These are phyloP conservation scores for Barnardius zonarius DNA, from an alignment of 2,113 vertebrate species.

Conservation along the genomic window DNA sequence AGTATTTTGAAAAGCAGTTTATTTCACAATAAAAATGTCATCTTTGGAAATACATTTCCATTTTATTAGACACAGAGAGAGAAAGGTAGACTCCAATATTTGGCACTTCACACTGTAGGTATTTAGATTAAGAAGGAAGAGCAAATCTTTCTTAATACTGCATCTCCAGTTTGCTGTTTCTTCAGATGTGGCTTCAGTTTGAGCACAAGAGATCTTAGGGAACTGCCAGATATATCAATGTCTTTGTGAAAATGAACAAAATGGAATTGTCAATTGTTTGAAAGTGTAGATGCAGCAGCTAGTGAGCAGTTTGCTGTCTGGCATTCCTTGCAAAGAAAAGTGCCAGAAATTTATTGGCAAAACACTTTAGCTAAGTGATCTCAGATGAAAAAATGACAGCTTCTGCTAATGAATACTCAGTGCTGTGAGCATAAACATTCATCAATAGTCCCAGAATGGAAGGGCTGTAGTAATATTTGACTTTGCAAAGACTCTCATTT, in stretches of 20 bases:
- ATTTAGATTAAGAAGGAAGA: neutral
- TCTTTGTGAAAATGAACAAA: constrained; percentile 16
- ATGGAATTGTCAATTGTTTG: constrained; percentile 4
- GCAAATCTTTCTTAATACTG: neutral
- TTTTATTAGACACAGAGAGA: neutral
- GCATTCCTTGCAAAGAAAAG: neutral
- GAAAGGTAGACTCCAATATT: neutral
- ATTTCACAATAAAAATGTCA: constrained; percentile 6
- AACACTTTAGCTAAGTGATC: constrained; percentile 20
- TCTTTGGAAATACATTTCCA: neutral
- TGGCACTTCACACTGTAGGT: neutral
- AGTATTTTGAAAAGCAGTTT: neutral
- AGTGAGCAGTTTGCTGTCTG: constrained; percentile 27
- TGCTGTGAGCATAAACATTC: neutral
- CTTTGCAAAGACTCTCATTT: neutral
- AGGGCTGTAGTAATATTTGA: neutral
- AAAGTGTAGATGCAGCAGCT: constrained; percentile 30
- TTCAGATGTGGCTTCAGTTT: neutral
- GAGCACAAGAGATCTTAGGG: neutral
- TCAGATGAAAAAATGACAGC: constrained; percentile 41
- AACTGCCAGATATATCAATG: neutral
- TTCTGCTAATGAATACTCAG: constrained; percentile 40
- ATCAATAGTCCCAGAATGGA: neutral
- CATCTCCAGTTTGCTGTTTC: neutral
- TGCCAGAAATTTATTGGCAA: constrained; percentile 40